Conservation (phyloP, 2,113 vertebrate species). For the Plotosus lineatus region DNA sequence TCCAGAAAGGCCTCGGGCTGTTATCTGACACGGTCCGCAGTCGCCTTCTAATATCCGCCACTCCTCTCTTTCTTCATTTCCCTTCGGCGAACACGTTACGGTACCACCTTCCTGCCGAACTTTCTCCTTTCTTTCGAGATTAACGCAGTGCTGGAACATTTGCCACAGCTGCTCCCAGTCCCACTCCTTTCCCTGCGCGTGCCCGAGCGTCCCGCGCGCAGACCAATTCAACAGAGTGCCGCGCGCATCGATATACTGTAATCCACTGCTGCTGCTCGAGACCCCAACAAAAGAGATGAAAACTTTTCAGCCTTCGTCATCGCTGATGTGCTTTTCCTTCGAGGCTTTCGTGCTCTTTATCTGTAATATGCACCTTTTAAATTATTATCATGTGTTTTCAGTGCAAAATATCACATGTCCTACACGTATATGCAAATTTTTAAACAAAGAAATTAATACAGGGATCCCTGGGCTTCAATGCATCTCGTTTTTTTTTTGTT, state of each 20-base stretch:
- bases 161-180: constrained; percentile 64
- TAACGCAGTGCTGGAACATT: constrained; percentile 61
- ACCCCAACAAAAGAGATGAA: too few relatives aligned
- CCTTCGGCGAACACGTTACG: constrained; percentile 40
- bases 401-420: not conserved
- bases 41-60: constrained; percentile 37
- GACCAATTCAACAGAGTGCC: constrained; percentile 69
- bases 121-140: constrained; percentile 64
- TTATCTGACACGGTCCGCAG: constrained; percentile 46
- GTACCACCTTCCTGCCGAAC: constrained; percentile 52
- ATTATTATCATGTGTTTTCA: not conserved
- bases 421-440: not conserved
- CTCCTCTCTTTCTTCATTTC: constrained; percentile 6
- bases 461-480: not conserved
- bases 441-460: not conserved
- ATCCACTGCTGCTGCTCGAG: too few relatives aligned
- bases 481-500: too few relatives aligned
- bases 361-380: not conserved
- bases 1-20: constrained; percentile 56
- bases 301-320: not conserved
- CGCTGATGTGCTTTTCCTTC: too few relatives aligned
- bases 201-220: constrained; percentile 57
- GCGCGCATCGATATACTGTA: constrained; percentile 63
- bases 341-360: too few relatives aligned
- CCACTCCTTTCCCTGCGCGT: constrained; percentile 58